These are phyloP conservation scores for Australoheros scitulus DNA, from an alignment of 2,113 vertebrate species.

Conservation along the genomic window DNA sequence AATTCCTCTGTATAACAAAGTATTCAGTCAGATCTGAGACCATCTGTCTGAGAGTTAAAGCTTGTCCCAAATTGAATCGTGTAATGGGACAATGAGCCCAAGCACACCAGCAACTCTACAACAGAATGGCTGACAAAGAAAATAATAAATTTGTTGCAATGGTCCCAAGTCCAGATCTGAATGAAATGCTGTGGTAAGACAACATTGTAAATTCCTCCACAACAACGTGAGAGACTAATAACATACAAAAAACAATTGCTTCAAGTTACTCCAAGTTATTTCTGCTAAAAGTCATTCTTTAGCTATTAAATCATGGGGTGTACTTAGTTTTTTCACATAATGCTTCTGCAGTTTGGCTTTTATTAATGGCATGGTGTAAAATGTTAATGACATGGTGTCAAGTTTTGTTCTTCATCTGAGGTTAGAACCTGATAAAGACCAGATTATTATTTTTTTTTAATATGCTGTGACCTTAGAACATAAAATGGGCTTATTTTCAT, in stretches of 20 bases:
- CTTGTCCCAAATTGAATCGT: neutral
- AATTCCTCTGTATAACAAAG: neutral
- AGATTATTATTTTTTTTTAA: neutral
- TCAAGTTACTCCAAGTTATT: too few species aligned
- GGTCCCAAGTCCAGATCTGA: neutral
- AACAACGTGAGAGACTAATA: neutral
- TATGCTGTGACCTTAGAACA: neutral
- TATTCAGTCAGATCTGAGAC: neutral
- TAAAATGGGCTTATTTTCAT: neutral
- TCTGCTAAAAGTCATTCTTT: neutral
- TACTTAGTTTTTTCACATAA: too few species aligned
- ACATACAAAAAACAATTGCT: neutral
- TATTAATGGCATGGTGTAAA: neutral
- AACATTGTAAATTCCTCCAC: neutral
- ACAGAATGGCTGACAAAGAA: neutral
- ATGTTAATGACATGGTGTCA: neutral
- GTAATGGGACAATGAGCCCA: neutral
- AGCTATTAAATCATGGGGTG: too few species aligned
- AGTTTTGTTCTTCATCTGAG: neutral
- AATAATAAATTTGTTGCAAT: neutral
- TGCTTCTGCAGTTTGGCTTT: neutral
- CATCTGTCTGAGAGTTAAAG: neutral
- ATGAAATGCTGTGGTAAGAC: neutral
- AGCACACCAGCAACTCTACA: neutral
- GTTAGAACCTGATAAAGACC: neutral